A percentile compares a stretch with the other conserved stretches of the same genome.
phyloP scores from a whole-genome alignment of 2,797 vertebrate species.

The Cygnus olor region DNA sequence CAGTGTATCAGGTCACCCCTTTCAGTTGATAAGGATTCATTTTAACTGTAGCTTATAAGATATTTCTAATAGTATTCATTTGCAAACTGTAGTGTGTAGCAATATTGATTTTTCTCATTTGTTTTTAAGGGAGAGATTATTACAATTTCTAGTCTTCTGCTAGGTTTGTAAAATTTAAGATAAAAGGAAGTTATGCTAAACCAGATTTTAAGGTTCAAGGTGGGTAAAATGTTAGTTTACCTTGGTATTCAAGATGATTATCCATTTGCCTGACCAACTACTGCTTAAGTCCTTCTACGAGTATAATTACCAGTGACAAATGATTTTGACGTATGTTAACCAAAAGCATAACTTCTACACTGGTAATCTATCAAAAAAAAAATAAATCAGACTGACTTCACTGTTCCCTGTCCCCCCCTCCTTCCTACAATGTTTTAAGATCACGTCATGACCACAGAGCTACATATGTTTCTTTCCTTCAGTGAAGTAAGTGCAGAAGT shows the following conservation, averaged over 20 bases:
- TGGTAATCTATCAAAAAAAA: too few relatives aligned
- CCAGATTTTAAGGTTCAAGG: not conserved
- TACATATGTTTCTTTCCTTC: not conserved
- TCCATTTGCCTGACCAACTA: not conserved
- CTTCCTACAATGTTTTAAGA: not conserved
- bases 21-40: not conserved
- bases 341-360: too few relatives aligned
- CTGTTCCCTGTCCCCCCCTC: too few relatives aligned
- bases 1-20: not conserved
- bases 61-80: not conserved
- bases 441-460: not conserved
- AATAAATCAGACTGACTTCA: not conserved
- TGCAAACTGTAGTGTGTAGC: not conserved
- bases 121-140: constrained; percentile 6
- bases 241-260: not conserved
- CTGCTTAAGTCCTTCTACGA: not conserved
- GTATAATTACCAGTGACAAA: not conserved
- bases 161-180: not conserved
- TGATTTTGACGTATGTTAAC: not conserved
- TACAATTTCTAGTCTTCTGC: not conserved
- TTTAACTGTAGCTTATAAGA: not conserved
- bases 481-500: not conserved
- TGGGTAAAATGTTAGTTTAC: constrained; percentile 10
- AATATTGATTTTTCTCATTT: not conserved
- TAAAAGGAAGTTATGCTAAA: constrained; percentile 19